Conservation (phyloP, 2,797 vertebrate genomes). For the Apogon talboti region DNA sequence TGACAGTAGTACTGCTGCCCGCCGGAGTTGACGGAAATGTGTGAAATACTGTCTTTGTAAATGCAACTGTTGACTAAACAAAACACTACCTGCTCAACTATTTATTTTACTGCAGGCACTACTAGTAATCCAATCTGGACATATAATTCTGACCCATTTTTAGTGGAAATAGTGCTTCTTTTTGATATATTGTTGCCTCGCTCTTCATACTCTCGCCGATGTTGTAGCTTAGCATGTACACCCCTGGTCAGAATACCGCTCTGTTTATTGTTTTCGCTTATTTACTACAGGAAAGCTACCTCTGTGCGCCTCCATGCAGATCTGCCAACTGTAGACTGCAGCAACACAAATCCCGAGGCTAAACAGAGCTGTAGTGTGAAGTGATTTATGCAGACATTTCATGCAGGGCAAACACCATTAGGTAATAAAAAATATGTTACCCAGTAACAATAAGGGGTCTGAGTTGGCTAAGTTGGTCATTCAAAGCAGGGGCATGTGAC, state of each 20-base stretch:
- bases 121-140: background rate
- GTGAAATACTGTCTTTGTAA: background rate
- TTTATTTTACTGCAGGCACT: background rate
- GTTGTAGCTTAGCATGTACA: background rate
- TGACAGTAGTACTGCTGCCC: too few species aligned
- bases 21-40: too few species aligned
- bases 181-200: background rate
- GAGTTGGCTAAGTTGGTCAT: constrained; percentile 9
- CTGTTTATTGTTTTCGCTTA: background rate
- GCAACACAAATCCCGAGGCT: constrained; percentile 34
- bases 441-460: constrained; percentile 17
- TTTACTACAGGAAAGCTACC: constrained; percentile 15
- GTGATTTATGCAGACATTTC: constrained; percentile 36
- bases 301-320: constrained; percentile 24
- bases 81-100: background rate
- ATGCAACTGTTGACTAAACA: background rate
- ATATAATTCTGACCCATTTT: too few species aligned
- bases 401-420: constrained; percentile 41
- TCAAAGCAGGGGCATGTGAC: constrained; percentile 12
- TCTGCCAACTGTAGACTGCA: constrained; percentile 20
- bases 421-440: constrained; percentile 36
- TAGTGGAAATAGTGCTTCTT: background rate
- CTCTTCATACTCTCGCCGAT: background rate
- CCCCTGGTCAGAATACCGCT: background rate
- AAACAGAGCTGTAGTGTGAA: constrained; percentile 21